Percentiles rank a stretch among this genome's conserved stretches.
Evolutionary conservation across 30 jellyfish, hydroid and myxozoan genomes (phyloP).

Genomic region (Aurelia coerulea): DNA sequence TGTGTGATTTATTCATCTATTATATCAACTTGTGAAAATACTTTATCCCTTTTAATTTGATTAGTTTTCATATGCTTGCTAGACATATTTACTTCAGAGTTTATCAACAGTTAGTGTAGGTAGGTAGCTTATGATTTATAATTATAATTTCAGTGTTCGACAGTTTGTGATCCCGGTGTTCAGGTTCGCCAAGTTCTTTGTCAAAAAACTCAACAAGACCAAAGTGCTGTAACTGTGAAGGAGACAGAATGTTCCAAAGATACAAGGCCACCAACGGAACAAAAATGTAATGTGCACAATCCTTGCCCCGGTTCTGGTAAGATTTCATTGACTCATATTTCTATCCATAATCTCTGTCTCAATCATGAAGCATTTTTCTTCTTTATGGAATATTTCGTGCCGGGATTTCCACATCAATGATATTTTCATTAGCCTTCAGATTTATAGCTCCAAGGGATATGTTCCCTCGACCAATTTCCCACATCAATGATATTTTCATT

Average conservation of each 20-base stretch:
- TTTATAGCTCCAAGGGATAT: too few species aligned
- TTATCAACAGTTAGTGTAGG: too few species aligned
- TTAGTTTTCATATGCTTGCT: too few species aligned
- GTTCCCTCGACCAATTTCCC: too few species aligned
- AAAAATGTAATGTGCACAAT: conserved; percentile 93
- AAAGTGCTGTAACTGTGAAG: conserved; percentile 70
- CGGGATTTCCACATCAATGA: too few species aligned
- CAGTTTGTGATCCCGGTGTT: conserved; percentile 96
- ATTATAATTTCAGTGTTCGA: conserved; percentile 73
- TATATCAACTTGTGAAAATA: too few species aligned
- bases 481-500: too few species aligned
- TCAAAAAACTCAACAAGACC: conserved; percentile 88
- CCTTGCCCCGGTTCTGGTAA: conserved; percentile 99
- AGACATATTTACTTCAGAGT: too few species aligned
- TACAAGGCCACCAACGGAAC: conserved; percentile 97
- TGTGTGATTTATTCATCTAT: too few species aligned
- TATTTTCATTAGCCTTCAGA: too few species aligned
- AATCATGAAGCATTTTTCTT: background rate
- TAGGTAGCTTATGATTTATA: too few species aligned
- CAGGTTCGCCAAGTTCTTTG: conserved; percentile 95
- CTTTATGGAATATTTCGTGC: background rate
- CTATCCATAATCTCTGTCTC: background rate
- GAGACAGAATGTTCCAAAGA: conserved; percentile 84
- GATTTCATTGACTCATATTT: background rate
- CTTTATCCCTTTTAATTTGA: too few species aligned